Percentiles rank a stretch among this genome's conserved stretches.
Evolutionary conservation across 2,888 invertebrate species (phyloP).

Genomic region (Saturnia pavonia): DNA sequence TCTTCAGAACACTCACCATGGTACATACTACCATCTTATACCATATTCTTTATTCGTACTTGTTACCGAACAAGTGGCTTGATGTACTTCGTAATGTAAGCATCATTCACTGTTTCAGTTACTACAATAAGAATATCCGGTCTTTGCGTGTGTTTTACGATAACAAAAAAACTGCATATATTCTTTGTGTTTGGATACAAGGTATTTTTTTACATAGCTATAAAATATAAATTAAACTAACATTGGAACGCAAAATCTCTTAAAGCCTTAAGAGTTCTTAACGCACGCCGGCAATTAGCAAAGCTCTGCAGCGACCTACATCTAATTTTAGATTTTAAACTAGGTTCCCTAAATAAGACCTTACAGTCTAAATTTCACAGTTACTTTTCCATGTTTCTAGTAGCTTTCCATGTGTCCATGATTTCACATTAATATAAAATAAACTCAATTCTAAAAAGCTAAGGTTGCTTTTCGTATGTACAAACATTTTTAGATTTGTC

Average conservation of each 20-base stretch:
- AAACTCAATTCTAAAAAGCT: neutral
- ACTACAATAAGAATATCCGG: neutral
- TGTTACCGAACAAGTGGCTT: too few species aligned
- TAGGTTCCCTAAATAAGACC: constrained; percentile 20
- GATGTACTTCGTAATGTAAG: too few species aligned
- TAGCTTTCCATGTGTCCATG: neutral
- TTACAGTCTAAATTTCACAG: constrained; percentile 22
- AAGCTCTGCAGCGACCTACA: constrained; percentile 51
- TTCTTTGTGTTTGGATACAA: neutral
- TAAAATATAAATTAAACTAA: constrained; percentile 2
- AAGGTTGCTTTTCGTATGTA: neutral
- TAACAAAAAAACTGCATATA: neutral
- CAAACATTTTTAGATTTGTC: constrained; percentile 26
- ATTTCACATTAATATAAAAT: neutral
- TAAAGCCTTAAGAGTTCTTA: constrained; percentile 33
- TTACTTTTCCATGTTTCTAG: neutral
- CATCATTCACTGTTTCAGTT: too few species aligned
- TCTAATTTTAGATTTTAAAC: constrained; percentile 49
- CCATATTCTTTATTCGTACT: too few species aligned
- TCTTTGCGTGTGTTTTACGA: neutral
- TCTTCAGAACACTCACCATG: too few species aligned
- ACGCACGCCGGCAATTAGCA: constrained; percentile 55
- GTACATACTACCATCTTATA: too few species aligned
- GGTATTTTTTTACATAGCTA: neutral
- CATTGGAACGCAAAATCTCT: constrained; percentile 16